A percentile compares a stretch with the other conserved stretches of the same genome.
Conservation (phyloP, 2,888 invertebrate species). For the Cataglyphis livida region DNA sequence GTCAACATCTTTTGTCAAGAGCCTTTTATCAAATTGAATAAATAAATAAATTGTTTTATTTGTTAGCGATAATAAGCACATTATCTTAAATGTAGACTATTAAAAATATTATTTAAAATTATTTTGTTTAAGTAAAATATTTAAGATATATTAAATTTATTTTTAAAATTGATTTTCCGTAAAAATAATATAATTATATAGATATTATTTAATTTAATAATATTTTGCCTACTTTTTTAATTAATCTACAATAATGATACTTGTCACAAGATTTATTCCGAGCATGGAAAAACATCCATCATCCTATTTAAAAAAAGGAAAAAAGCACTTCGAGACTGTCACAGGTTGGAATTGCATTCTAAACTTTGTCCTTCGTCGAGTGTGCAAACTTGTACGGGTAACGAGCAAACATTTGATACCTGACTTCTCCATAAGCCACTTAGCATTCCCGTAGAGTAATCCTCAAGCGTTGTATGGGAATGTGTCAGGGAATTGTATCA, state of each 20-base stretch:
- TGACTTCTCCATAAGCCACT: slow-evolving; percentile 34
- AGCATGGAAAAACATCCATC: background rate
- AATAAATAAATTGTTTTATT: background rate
- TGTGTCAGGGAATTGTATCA: slow-evolving; percentile 12
- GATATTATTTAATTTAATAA: background rate
- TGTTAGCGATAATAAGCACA: background rate
- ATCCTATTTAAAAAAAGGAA: background rate
- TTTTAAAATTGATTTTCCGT: background rate
- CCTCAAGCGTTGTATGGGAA: background rate
- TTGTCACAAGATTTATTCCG: background rate
- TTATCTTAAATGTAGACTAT: background rate
- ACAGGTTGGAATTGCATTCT: background rate
- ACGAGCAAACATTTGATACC: slow-evolving; percentile 20
- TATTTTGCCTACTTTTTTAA: background rate
- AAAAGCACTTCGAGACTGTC: background rate
- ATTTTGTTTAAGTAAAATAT: background rate
- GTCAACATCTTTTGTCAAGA: background rate
- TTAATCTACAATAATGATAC: background rate
- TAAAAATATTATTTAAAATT: background rate
- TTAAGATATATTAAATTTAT: background rate
- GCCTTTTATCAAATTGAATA: background rate
- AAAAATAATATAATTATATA: background rate
- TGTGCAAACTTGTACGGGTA: slow-evolving; percentile 13
- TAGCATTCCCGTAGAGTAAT: slow-evolving; percentile 27
- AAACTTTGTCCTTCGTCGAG: background rate